Conservation (phyloP, 2,888 invertebrate genomes). For the Norana najaformis region DNA sequence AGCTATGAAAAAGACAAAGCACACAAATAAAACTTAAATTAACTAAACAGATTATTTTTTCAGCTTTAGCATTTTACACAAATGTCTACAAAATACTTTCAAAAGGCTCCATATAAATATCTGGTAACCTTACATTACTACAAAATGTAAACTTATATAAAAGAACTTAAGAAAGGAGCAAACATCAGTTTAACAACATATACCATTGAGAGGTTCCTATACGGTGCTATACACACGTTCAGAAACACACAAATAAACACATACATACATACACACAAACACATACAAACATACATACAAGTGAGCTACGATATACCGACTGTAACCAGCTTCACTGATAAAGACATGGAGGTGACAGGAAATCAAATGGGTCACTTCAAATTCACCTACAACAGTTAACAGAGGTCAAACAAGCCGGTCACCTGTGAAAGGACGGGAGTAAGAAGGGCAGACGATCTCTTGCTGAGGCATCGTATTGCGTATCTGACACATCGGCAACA, state of each 20-base stretch:
- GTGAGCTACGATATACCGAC: not conserved
- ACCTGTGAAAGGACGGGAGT: conserved; percentile 82
- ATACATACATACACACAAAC: not conserved
- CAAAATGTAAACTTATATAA: too few species aligned
- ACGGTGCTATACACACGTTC: not conserved
- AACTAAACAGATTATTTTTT: not conserved
- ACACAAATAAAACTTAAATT: not conserved
- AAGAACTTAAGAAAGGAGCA: too few species aligned
- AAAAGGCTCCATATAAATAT: not conserved
- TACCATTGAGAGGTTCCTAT: too few species aligned
- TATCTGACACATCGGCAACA: conserved; percentile 87
- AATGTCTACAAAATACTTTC: not conserved
- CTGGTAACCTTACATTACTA: too few species aligned
- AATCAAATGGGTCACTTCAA: not conserved
- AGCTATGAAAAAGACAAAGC: not conserved
- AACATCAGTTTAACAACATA: too few species aligned
- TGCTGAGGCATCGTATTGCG: conserved; percentile 82
- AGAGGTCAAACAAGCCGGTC: conserved; percentile 35
- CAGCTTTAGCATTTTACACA: not conserved
- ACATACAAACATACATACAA: not conserved
- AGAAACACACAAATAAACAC: not conserved
- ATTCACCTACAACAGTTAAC: not conserved
- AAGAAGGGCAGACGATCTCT: conserved; percentile 76
- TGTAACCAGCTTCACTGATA: not conserved
- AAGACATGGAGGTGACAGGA: not conserved